Evolutionary conservation across 2,113 vertebrate genomes (phyloP).

Genomic region (Cygnus buccinator): DNA sequence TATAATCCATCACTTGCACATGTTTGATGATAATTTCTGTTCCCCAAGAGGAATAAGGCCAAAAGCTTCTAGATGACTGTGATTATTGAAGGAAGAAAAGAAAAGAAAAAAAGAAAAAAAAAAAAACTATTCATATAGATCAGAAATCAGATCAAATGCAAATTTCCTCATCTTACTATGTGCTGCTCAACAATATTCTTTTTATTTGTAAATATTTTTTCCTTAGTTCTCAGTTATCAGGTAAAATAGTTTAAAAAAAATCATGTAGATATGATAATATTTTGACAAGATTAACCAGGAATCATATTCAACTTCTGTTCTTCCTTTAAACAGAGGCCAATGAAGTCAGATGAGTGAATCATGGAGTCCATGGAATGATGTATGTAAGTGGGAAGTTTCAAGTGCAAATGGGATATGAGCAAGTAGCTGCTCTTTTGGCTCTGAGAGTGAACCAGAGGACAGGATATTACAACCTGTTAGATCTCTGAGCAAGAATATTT

Average conservation of each 20-base stretch:
- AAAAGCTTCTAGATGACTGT: not conserved
- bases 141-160: not conserved
- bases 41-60: not conserved
- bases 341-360: not conserved
- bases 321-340: not conserved
- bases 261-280: not conserved
- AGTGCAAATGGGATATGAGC: not conserved
- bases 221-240: not conserved
- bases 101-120: too few relatives aligned
- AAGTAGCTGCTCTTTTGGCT: not conserved
- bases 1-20: not conserved
- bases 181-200: not conserved
- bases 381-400: not conserved
- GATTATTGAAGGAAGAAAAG: not conserved
- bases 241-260: not conserved
- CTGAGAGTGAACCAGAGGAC: not conserved
- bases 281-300: not conserved
- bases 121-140: too few relatives aligned
- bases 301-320: not conserved
- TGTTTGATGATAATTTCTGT: not conserved
- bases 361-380: not conserved
- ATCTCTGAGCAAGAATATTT: not conserved
- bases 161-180: not conserved
- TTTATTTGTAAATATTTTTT: not conserved
- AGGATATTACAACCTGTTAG: not conserved